These are phyloP conservation scores for Elgonia sp. DNA, from an alignment of 2,888 invertebrate genomes.

Conservation along the genomic window DNA sequence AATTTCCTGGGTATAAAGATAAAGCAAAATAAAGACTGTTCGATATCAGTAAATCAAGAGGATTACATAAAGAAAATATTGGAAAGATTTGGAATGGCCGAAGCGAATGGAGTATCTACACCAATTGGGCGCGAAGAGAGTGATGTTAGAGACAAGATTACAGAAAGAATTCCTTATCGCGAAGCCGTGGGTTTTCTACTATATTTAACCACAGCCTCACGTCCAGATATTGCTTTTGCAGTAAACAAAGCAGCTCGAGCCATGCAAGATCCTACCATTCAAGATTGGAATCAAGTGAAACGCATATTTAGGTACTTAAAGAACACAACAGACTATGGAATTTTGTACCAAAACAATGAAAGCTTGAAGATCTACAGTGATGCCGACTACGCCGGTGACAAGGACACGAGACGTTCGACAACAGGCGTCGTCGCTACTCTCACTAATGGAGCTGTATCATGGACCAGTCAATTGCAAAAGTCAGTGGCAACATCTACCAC, in stretches of 20 bases:
- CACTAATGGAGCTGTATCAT: slow-evolving; percentile 79
- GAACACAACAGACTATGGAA: slow-evolving; percentile 74
- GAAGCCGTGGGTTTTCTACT: slow-evolving; percentile 73
- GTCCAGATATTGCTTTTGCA: slow-evolving; percentile 75
- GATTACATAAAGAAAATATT: slow-evolving; percentile 54
- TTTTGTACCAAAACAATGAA: neutral
- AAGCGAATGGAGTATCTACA: slow-evolving; percentile 55
- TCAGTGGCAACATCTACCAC: slow-evolving; percentile 77
- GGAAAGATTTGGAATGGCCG: slow-evolving; percentile 63
- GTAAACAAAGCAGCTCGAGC: slow-evolving; percentile 61
- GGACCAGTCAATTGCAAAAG: slow-evolving; percentile 72
- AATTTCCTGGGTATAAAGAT: slow-evolving; percentile 57
- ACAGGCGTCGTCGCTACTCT: slow-evolving; percentile 77
- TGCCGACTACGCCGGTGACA: slow-evolving; percentile 73
- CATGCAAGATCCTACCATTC: slow-evolving; percentile 5
- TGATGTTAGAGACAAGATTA: neutral
- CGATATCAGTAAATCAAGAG: slow-evolving; percentile 57
- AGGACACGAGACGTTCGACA: slow-evolving; percentile 79
- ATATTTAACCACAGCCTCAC: slow-evolving; percentile 57
- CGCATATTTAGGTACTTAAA: slow-evolving; percentile 81
- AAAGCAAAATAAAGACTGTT: slow-evolving; percentile 48
- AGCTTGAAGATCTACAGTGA: slow-evolving; percentile 24
- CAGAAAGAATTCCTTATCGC: slow-evolving; percentile 49
- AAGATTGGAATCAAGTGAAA: slow-evolving; percentile 79
- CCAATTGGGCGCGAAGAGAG: slow-evolving; percentile 43